These are phyloP conservation scores for Notothenia rossii DNA, from an alignment of 2,113 vertebrate species.

Conservation along the genomic window DNA sequence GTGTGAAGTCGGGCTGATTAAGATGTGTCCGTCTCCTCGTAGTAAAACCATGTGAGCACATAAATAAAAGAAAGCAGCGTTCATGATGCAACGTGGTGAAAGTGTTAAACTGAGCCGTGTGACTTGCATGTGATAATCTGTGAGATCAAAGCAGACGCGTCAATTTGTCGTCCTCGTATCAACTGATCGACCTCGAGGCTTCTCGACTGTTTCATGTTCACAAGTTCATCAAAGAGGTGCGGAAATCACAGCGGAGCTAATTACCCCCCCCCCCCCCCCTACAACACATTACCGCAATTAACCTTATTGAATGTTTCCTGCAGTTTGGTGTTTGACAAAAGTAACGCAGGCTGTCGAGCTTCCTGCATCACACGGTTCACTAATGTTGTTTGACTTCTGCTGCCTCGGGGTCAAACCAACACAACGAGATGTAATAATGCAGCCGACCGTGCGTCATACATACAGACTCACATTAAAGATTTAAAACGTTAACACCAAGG, in stretches of 20 bases:
- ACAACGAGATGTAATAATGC: background rate
- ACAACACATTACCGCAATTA: conserved; percentile 30
- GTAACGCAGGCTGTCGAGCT: conserved; percentile 33
- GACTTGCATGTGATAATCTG: conserved; percentile 44
- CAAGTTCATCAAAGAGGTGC: conserved; percentile 55
- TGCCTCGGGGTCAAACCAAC: conserved; percentile 10
- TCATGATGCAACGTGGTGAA: conserved; percentile 70
- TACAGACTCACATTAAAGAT: background rate
- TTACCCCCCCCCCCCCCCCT: conserved; percentile 23
- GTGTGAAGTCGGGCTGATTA: background rate
- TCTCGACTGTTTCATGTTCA: conserved; percentile 38
- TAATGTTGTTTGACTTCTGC: conserved; percentile 29
- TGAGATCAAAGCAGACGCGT: conserved; percentile 50
- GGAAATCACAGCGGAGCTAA: conserved; percentile 51
- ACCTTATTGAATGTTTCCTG: conserved; percentile 45
- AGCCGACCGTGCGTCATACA: background rate
- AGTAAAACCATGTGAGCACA: conserved; percentile 20
- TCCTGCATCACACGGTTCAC: conserved; percentile 40
- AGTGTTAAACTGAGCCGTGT: conserved; percentile 33
- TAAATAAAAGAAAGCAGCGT: conserved; percentile 18
- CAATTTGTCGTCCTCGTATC: conserved; percentile 35
- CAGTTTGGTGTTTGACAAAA: conserved; percentile 38
- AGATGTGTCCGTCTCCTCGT: background rate
- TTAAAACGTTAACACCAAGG: background rate
- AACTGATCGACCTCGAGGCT: conserved; percentile 67